Evolutionary conservation across 1,140 invertebrate species (phyloP).

Genomic region (Leptinotarsa texana): DNA sequence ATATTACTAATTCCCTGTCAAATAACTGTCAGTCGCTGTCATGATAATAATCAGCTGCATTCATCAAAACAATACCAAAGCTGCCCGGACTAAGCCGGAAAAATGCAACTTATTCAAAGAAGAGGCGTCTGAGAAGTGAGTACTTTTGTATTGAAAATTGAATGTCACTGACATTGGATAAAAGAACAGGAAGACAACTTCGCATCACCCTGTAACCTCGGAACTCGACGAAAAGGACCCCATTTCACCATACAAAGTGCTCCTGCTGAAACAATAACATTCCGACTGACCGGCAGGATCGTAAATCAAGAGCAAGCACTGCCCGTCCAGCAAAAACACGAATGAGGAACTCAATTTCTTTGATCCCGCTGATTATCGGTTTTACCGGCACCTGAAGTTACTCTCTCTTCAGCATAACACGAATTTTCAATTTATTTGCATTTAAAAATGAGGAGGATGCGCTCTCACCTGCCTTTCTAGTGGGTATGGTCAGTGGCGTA

Average conservation of each 20-base stretch:
- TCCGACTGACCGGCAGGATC: not conserved
- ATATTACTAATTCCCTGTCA: no score
- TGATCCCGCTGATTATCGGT: conserved; percentile 17
- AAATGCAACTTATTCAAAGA: no score
- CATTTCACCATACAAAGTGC: conserved; percentile 9
- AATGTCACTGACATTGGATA: no score
- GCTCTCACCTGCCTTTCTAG: not conserved
- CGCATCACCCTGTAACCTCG: not conserved
- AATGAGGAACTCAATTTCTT: conserved; percentile 22
- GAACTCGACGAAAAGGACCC: not conserved
- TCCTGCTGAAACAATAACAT: conserved; percentile 22
- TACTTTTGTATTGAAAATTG: no score
- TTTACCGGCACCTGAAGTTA: not conserved
- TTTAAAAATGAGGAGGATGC: not conserved
- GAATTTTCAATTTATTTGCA: conserved; percentile 3
- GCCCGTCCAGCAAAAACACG: conserved; percentile 16
- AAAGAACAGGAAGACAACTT: no score
- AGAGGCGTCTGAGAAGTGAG: no score
- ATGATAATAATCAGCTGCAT: no score
- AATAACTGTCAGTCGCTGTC: no score
- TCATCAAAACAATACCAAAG: no score
- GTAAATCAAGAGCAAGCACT: conserved; percentile 15
- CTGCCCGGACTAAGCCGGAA: no score
- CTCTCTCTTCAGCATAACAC: not conserved
- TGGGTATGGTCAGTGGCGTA: not conserved